These are phyloP conservation scores for Meteorus cinctellus DNA, from an alignment of 2,888 invertebrate species.

Conservation along the genomic window DNA sequence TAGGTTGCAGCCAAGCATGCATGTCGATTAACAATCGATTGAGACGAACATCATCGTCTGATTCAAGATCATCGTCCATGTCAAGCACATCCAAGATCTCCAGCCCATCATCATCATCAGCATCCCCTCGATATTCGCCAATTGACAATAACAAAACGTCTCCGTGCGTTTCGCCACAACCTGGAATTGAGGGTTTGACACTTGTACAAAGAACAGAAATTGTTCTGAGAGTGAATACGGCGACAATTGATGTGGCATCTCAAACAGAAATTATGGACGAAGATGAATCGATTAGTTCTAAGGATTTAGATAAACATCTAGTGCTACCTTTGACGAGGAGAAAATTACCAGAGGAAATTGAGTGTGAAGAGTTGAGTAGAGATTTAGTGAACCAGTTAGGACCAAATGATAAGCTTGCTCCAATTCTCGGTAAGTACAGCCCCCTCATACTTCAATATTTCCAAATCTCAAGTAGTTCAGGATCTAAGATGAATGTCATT, in stretches of 20 bases:
- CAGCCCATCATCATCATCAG: constrained; percentile 57
- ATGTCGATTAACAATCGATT: constrained; percentile 42
- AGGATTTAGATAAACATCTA: constrained; percentile 52
- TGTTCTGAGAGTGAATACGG: constrained; percentile 77
- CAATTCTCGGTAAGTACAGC: constrained; percentile 74
- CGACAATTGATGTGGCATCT: constrained; percentile 78
- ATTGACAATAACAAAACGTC: constrained; percentile 58
- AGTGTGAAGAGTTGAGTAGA: constrained; percentile 82
- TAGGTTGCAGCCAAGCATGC: constrained; percentile 54
- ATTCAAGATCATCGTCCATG: constrained; percentile 56
- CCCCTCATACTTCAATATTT: too few relatives aligned
- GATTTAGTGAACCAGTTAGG: constrained; percentile 79
- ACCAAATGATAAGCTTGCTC: constrained; percentile 80
- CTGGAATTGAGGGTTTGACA: constrained; percentile 75
- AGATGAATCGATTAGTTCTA: constrained; percentile 53
- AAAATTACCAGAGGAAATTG: constrained; percentile 84
- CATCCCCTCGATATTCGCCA: constrained; percentile 61
- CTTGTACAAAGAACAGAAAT: constrained; percentile 80
- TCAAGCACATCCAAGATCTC: constrained; percentile 54
- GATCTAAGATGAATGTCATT: too few relatives aligned
- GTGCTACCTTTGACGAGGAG: constrained; percentile 75
- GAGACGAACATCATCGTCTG: constrained; percentile 46
- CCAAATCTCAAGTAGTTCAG: too few relatives aligned
- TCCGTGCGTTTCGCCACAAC: constrained; percentile 66
- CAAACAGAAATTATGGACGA: constrained; percentile 75